Evolutionary conservation across 2,113 vertebrate species (phyloP), one percentile per base, ranked within the genome.

Genomic region (Corythornis cristatus): DNA sequence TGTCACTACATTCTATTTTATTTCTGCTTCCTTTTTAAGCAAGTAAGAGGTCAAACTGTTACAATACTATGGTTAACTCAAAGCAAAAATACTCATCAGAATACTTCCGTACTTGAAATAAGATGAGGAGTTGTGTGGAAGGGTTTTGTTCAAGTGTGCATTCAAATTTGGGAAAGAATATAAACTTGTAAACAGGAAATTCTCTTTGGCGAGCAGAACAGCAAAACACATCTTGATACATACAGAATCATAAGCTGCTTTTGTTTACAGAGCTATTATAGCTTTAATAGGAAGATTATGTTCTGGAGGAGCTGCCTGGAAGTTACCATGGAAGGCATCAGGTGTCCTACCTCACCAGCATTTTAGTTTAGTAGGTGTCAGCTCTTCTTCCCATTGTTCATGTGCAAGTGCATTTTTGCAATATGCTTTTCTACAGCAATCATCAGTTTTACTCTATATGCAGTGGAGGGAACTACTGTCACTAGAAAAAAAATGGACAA

Each of bases 141-240:
- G 25, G 20, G 18, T 86, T 91, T 89, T 93, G 29, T 62, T 86
- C 71, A 82, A 82, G 12, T 26, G 75, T 31, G 40, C 8, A 9
- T 76, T 82, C 4, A 8, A 83, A 90, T 67, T 93, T 1, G 6
- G 66, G 78, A 66, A 86, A 61, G 57, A 84, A 70, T 70, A 89
- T 11, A 26, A 76, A 17, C 57, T 82, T 85, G 54, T 96, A 96
- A 96, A 93, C 91, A 96, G 86, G 93, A 95, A 96, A 89, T 89
- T 82, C 70, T 68, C 48, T 70, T 75, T 84, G 54, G 45, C 67
- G 50, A 68, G 33, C 50, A 71, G 22, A 50, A 62, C 4, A 82
- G 74, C 78, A 84, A 92, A 86, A 68, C 22, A 40, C 29, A 35
- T 90, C 62, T 84, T 22, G n/a, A 33, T 89, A 57, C 89, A 87